Evolutionary conservation across 2,888 invertebrate species (phyloP), one percentile per base, ranked within the genome.

Genomic region (Hydroisotoma schaefferi): DNA sequence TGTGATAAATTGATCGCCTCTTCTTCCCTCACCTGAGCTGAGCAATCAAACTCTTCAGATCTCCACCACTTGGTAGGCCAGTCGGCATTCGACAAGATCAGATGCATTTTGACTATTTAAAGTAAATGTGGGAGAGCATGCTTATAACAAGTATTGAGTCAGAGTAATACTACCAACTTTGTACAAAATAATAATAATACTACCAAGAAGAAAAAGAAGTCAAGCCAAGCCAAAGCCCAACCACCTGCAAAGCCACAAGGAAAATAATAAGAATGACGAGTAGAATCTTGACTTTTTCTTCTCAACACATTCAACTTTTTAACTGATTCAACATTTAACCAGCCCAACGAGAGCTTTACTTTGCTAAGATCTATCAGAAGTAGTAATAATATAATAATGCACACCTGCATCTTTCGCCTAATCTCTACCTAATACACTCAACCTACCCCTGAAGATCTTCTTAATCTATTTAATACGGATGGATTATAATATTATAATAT

Each of bases 221-320:
- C 49, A 49, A 49, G 18, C 28, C 23, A 22, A 49, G 49, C 8
- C 27, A 49, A 49, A 49, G 28, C 33, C 33, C 29, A 49, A 49
- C 49, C 49, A 49, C 49, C 49, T 49, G 49, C 49, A 49, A 49
- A 49, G 49, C 27, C 28, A 49, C 49, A 49, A 49, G 49, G 49
- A 49, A 49, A 49, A 49, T 49, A 49, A 18, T 49, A 5, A 26
- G 49, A 28, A 49, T 49, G 49, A 49, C 49, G 49, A 49, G 49
- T 49, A 25, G 28, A 49, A 49, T 49, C 49, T 49, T 26, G 4
- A 49, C 49, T 49, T 49, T 49, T 49, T 49, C 25, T 15, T 23
- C 20, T 6, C n/a, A n/a, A n/a, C n/a, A n/a, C n/a, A n/a, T 25
- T 47, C 49, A 18, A 25, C 49, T 29, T 28, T 49, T 49, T 29